Evolutionary conservation across 1,140 invertebrate species (phyloP).

Genomic region (Apis mellifera): Amel_HAv3.1 CM009943.2:8580001-8580500

Average conservation of each 20-base stretch:
- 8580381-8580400: slow-evolving; percentile 75
- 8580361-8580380: slow-evolving; percentile 79
- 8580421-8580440: slow-evolving; percentile 82
- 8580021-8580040: no score
- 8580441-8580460: slow-evolving; percentile 75
- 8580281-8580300: slow-evolving; percentile 12
- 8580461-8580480: slow-evolving; percentile 77
- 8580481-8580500: slow-evolving; percentile 80
- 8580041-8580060: no score
- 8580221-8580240: background rate
- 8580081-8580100: no score
- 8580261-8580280: slow-evolving; percentile 50
- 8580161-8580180: background rate
- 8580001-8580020: no score
- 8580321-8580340: slow-evolving; percentile 72
- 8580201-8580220: background rate
- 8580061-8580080: no score
- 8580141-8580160: no score
- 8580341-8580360: slow-evolving; percentile 66
- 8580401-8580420: slow-evolving; percentile 76
- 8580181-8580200: background rate
- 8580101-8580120: no score
- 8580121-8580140: no score
- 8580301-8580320: slow-evolving; percentile 56
- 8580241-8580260: slow-evolving; percentile 38